Evolutionary conservation across 2,113 vertebrate genomes (phyloP).

Genomic region (Lethenteron camtschaticum): DNA sequence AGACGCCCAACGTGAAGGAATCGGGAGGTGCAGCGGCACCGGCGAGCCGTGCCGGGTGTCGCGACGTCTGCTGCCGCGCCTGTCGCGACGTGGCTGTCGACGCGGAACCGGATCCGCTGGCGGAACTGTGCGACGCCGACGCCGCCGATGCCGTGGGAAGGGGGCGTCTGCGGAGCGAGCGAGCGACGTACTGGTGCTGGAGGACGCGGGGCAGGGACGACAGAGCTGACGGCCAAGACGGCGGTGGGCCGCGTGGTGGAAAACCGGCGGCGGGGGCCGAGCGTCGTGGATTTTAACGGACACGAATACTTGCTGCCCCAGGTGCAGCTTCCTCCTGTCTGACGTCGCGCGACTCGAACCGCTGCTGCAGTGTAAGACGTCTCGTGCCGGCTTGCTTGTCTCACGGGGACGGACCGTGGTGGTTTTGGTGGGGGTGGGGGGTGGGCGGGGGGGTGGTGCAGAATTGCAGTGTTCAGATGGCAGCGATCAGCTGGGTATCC

Average conservation of each 20-base stretch:
- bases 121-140: constrained; percentile 44
- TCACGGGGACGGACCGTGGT: background rate
- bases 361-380: constrained; percentile 37
- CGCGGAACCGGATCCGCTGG: constrained; percentile 19
- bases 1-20: constrained; percentile 7
- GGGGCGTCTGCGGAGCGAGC: constrained; percentile 24
- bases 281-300: constrained; percentile 40
- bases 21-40: background rate
- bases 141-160: constrained; percentile 35
- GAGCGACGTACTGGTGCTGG: constrained; percentile 14
- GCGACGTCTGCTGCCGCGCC: too few relatives aligned
- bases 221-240: constrained; percentile 24
- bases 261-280: constrained; percentile 25
- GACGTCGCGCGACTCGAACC: constrained; percentile 55
- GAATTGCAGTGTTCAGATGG: background rate
- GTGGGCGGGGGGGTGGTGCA: background rate
- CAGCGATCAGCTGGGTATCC: too few relatives aligned
- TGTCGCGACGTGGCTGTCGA: constrained; percentile 7
- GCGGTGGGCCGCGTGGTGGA: constrained; percentile 38
- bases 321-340: constrained; percentile 58
- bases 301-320: constrained; percentile 59
- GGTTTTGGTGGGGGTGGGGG: background rate
- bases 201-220: constrained; percentile 17
- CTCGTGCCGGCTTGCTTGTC: background rate
- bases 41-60: too few relatives aligned